Conservation (phyloP, 2,113 vertebrate species). For the Formicarius rufipectus region DNA sequence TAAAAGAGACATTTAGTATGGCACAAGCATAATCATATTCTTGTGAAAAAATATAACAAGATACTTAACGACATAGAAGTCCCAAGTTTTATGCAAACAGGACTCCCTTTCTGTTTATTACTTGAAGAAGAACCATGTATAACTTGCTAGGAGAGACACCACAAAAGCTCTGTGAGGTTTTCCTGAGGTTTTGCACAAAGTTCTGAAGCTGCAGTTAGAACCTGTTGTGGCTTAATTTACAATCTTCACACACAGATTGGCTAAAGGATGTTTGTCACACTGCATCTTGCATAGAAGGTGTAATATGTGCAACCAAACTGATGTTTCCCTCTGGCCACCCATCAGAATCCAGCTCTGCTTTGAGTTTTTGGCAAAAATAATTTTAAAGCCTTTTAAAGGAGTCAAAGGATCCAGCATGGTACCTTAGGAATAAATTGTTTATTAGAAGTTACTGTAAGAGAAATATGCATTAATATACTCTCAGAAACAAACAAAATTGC, state of each 20-base stretch:
- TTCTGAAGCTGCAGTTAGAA: neutral
- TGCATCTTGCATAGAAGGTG: neutral
- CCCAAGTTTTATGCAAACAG: neutral
- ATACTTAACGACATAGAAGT: neutral
- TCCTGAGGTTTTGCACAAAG: neutral
- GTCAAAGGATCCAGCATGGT: neutral
- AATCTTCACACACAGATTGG: neutral
- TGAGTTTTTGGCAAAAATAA: neutral
- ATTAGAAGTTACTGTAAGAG: neutral
- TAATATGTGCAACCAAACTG: neutral
- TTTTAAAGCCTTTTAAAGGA: neutral
- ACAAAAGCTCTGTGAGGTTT: neutral
- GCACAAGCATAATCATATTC: neutral
- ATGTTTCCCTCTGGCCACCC: neutral
- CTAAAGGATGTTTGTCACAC: neutral
- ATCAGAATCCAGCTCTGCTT: neutral
- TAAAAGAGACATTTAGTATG: neutral
- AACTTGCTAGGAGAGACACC: neutral
- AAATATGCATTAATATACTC: neutral
- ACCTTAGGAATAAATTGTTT: neutral
- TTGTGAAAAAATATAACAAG: neutral
- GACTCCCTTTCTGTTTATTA: neutral
- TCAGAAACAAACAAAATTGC: neutral
- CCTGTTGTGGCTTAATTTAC: neutral
- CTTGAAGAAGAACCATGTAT: neutral